These are phyloP conservation scores for Palaemon carinicauda DNA, from an alignment of 1,140 invertebrate genomes.

Conservation along the genomic window DNA sequence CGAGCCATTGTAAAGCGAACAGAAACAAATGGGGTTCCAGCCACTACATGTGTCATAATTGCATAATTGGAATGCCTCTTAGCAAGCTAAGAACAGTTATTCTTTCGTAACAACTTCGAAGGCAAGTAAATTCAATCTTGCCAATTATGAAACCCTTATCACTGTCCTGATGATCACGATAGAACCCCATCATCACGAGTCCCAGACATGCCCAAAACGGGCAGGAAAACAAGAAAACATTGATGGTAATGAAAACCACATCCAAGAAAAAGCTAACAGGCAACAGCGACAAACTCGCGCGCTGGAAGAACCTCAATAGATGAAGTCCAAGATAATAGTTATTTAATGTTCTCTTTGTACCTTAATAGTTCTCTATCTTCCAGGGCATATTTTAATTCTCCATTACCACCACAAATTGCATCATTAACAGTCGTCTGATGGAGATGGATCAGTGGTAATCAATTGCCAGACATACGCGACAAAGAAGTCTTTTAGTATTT, in stretches of 20 bases:
- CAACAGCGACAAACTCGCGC: background rate
- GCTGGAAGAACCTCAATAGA: slow-evolving; percentile 1
- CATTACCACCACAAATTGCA: slow-evolving; percentile 35
- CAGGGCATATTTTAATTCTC: slow-evolving; percentile 34
- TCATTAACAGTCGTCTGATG: slow-evolving; percentile 20
- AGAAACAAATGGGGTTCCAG: background rate
- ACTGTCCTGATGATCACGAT: too few relatives aligned
- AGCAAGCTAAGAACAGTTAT: background rate
- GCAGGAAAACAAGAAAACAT: too few relatives aligned
- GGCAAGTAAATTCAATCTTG: background rate
- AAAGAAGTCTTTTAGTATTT: background rate
- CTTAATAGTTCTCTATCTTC: slow-evolving; percentile 25
- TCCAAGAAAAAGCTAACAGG: background rate
- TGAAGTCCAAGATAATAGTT: slow-evolving; percentile 18
- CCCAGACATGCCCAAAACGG: too few relatives aligned
- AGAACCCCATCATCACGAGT: too few relatives aligned
- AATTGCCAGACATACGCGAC: background rate
- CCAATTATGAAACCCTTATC: background rate
- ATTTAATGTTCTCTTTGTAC: slow-evolving; percentile 38
- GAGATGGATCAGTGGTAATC: background rate
- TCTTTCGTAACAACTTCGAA: background rate
- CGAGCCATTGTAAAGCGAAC: background rate
- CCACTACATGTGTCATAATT: slow-evolving; percentile 17
- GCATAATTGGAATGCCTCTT: slow-evolving; percentile 19
- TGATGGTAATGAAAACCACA: background rate